Evolutionary conservation across 2,113 vertebrate species (phyloP).

Genomic region (Phrynosoma platyrhinos): DNA sequence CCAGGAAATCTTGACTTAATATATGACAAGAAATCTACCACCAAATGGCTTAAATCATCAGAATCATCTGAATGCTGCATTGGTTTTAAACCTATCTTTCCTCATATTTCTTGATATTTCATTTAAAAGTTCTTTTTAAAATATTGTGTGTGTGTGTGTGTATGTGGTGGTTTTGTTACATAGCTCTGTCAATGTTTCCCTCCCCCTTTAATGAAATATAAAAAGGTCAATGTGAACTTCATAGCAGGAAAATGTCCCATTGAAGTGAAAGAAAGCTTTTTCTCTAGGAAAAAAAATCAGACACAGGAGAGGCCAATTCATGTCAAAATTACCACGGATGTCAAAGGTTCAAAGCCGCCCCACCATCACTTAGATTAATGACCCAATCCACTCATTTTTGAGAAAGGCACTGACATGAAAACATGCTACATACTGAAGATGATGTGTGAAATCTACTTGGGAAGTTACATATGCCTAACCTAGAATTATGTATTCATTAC

Average conservation of each 20-base stretch:
- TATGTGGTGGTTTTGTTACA: neutral
- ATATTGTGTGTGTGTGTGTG: too few relatives aligned
- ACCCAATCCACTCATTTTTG: too few relatives aligned
- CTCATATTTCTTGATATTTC: neutral
- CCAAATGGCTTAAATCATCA: neutral
- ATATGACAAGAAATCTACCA: neutral
- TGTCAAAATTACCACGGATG: neutral
- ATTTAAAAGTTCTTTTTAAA: too few relatives aligned
- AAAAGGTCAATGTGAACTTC: neutral
- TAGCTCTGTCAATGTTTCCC: neutral
- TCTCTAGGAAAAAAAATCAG: neutral
- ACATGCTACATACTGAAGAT: too few relatives aligned
- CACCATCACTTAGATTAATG: too few relatives aligned
- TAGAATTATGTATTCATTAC: too few relatives aligned
- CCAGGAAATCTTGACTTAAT: neutral
- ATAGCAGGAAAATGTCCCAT: neutral
- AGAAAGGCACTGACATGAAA: too few relatives aligned
- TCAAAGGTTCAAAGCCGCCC: neutral
- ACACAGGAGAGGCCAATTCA: neutral
- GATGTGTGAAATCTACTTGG: too few relatives aligned
- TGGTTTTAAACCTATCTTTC: neutral
- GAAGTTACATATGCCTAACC: too few relatives aligned
- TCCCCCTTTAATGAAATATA: neutral
- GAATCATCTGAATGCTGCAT: neutral
- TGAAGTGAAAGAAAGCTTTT: neutral